phyloP scores from a whole-genome alignment of 2,113 vertebrate species.

The Astur gentilis region DNA sequence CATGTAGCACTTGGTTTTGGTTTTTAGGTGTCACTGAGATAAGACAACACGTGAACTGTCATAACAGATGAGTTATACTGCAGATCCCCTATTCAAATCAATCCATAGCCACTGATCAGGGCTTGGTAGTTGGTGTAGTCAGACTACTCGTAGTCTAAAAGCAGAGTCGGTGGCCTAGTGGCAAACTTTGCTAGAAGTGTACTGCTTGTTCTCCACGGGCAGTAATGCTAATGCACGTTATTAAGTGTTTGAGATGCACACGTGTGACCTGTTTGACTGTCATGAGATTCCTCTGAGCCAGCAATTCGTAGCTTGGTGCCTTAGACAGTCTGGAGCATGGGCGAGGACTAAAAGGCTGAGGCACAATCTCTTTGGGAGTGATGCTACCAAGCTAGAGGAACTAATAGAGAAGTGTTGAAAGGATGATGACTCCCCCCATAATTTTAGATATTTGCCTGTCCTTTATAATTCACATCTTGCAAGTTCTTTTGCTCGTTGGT shows the following conservation, averaged over 20 bases:
- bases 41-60: neutral
- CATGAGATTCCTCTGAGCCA: neutral
- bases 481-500: neutral
- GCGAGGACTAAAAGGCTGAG: neutral
- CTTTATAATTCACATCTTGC: neutral
- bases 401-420: neutral
- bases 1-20: neutral
- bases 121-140: neutral
- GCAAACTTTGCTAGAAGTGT: neutral
- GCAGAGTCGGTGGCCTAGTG: neutral
- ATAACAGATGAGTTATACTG: neutral
- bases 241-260: neutral
- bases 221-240: neutral
- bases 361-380: neutral
- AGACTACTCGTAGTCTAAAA: neutral
- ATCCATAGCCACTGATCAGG: fast-evolving
- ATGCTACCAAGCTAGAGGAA: neutral
- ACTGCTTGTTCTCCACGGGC: neutral
- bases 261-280: neutral
- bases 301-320: neutral
- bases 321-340: neutral
- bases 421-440: neutral
- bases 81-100: neutral
- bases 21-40: neutral
- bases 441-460: neutral